Evolutionary conservation across 2,797 vertebrate genomes (phyloP).

Genomic region (Manis pentadactyla): DNA sequence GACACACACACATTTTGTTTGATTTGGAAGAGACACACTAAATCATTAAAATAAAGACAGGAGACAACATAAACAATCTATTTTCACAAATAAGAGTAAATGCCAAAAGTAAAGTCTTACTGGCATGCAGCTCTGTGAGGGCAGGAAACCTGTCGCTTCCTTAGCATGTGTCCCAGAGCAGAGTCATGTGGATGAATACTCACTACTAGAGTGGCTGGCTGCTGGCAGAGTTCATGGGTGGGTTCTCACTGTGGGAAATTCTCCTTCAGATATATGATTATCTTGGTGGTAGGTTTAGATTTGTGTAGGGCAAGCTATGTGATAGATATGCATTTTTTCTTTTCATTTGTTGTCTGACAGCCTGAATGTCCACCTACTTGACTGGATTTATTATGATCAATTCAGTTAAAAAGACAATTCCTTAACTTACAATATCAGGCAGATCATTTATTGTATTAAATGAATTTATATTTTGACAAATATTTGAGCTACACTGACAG

Average conservation of each 20-base stretch:
- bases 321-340: not conserved
- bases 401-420: slow-evolving; percentile 36
- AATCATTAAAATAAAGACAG: not conserved
- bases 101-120: not conserved
- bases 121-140: not conserved
- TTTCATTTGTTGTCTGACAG: slow-evolving; percentile 11
- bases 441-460: slow-evolving; percentile 30
- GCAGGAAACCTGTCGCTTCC: not conserved
- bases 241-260: not conserved
- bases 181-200: not conserved
- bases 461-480: slow-evolving; percentile 22
- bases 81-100: slow-evolving; percentile 33
- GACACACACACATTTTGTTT: not conserved
- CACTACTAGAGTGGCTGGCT: not conserved
- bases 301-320: not conserved
- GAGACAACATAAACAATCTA: not conserved
- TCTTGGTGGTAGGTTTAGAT: not conserved
- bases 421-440: not conserved
- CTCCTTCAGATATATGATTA: slow-evolving; percentile 34
- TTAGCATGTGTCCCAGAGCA: slow-evolving; percentile 4
- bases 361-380: not conserved
- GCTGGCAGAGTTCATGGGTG: not conserved
- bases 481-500: slow-evolving; percentile 30
- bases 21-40: not conserved
- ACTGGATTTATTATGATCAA: not conserved